Percentiles rank a stretch among this genome's conserved stretches.
These are phyloP conservation scores for Oxycera nigricornis DNA, from an alignment of 2,888 invertebrate species.

Conservation along the genomic window DNA sequence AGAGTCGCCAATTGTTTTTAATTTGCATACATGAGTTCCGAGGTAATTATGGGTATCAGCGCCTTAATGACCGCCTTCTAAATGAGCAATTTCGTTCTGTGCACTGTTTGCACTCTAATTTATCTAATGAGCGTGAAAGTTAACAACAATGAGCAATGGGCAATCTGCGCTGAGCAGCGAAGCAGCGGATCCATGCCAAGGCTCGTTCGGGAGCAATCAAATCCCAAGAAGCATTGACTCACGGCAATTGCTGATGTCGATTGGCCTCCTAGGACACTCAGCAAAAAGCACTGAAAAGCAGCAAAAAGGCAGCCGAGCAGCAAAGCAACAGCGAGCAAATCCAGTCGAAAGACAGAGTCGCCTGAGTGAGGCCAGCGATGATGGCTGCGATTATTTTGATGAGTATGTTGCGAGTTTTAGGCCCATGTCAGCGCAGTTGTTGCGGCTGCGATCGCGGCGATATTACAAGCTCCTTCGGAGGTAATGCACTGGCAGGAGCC, in stretches of 20 bases:
- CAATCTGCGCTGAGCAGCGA: conserved; percentile 4
- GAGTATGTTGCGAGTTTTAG: conserved; percentile 35
- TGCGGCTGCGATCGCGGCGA: conserved; percentile 28
- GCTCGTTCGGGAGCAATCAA: conserved; percentile 30
- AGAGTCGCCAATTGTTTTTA: conserved; percentile 36
- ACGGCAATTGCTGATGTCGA: conserved; percentile 25
- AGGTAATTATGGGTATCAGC: conserved; percentile 34
- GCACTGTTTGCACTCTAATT: conserved; percentile 38
- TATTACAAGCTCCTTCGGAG: conserved; percentile 18
- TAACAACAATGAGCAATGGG: conserved; percentile 39
- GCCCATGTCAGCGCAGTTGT: conserved; percentile 19
- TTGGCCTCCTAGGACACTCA: conserved; percentile 8
- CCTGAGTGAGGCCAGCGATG: conserved; percentile 27
- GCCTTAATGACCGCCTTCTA: conserved; percentile 36
- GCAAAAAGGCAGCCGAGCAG: background rate
- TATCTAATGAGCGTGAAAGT: conserved; percentile 33
- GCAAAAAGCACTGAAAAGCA: background rate
- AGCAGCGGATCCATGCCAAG: conserved; percentile 29
- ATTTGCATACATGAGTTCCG: conserved; percentile 37
- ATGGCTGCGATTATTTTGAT: conserved; percentile 36
- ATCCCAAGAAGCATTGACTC: conserved; percentile 24
- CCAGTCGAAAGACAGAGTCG: background rate
- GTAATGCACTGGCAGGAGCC: background rate
- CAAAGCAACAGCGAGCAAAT: background rate
- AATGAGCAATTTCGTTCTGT: conserved; percentile 36